Conservation (phyloP, 2,888 invertebrate genomes). For the Philereme vetulata region DNA sequence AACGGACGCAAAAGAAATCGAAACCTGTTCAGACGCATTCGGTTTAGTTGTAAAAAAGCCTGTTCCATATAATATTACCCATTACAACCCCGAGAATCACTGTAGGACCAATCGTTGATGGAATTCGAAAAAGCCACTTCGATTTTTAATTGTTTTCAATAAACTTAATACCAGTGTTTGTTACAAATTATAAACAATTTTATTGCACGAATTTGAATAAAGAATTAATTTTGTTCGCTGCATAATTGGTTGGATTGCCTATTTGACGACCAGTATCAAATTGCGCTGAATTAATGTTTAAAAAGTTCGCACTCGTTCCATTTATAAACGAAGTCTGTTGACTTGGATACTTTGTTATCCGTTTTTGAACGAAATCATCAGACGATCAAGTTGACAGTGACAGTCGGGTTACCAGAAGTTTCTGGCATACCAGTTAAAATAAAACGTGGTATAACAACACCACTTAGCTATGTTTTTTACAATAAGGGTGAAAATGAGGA, state of each 20-base stretch:
- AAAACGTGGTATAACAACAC: too few species aligned
- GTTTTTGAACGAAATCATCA: conserved; percentile 10
- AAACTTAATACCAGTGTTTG: conserved; percentile 63
- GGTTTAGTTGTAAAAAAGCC: conserved; percentile 80
- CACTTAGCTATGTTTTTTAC: too few species aligned
- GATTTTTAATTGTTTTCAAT: conserved; percentile 77
- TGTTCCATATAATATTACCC: conserved; percentile 81
- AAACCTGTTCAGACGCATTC: conserved; percentile 75
- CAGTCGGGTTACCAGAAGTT: too few species aligned
- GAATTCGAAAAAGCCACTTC: conserved; percentile 73
- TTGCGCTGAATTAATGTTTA: conserved; percentile 25
- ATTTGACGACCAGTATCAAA: conserved; percentile 33
- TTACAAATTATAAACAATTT: conserved; percentile 53
- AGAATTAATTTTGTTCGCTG: conserved; percentile 32
- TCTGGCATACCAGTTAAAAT: too few species aligned
- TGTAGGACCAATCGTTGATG: conserved; percentile 68
- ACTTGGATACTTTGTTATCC: neutral
- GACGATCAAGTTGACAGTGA: too few species aligned
- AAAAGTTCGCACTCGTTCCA: conserved; percentile 7
- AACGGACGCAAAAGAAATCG: conserved; percentile 70
- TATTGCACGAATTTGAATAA: conserved; percentile 54
- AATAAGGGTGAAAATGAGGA: conserved; percentile 23
- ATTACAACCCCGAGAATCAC: conserved; percentile 80
- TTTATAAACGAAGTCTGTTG: neutral
- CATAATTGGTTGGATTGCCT: conserved; percentile 31